Evolutionary conservation across 2,888 invertebrate genomes (phyloP).

Genomic region (Melangyna quadrimaculata): DNA sequence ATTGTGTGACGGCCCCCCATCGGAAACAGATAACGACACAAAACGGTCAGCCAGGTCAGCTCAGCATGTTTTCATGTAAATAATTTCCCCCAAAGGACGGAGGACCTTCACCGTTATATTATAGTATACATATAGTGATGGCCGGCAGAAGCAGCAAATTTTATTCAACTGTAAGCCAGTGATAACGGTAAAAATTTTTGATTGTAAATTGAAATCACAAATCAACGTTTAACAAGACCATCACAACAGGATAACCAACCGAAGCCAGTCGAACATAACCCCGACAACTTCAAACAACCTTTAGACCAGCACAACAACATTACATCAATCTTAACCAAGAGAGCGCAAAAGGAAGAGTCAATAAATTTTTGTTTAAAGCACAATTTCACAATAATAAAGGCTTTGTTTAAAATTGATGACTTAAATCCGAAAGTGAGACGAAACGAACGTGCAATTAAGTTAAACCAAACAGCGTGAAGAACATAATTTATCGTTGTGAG

Average conservation of each 20-base stretch:
- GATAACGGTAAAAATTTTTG: constrained; percentile 45
- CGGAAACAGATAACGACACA: constrained; percentile 52
- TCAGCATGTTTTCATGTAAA: not conserved
- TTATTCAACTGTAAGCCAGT: constrained; percentile 29
- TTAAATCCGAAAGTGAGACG: constrained; percentile 35
- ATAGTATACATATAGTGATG: not conserved
- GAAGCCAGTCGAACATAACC: constrained; percentile 6
- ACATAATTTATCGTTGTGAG: constrained; percentile 41
- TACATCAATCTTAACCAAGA: not conserved
- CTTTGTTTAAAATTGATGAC: constrained; percentile 37
- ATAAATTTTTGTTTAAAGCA: constrained; percentile 47
- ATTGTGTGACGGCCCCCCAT: constrained; percentile 1
- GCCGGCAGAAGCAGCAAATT: not conserved
- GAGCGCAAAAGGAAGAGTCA: not conserved
- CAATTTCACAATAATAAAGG: constrained; percentile 12
- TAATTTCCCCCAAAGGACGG: constrained; percentile 30
- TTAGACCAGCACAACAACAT: not conserved
- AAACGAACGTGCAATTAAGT: not conserved
- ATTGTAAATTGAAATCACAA: constrained; percentile 61
- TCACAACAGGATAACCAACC: not conserved
- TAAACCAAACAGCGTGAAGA: constrained; percentile 21
- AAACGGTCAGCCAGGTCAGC: not conserved
- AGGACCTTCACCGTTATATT: constrained; percentile 5
- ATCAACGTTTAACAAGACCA: constrained; percentile 32
- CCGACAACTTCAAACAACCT: not conserved